Conservation (phyloP, 2,113 vertebrate genomes). For the Gambusia affinis region DNA sequence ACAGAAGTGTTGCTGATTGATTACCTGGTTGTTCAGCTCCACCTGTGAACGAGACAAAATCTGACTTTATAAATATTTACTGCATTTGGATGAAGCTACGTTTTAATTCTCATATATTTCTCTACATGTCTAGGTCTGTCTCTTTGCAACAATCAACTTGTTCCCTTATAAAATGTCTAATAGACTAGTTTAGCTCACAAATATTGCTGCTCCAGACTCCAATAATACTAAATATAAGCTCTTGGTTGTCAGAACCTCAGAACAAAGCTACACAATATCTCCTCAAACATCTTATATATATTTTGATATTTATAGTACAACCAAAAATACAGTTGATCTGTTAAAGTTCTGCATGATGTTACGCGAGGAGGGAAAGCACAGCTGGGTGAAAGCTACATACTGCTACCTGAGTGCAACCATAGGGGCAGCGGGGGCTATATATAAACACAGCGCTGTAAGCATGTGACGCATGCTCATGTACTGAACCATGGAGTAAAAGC, state of each 20-base stretch:
- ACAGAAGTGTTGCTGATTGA: no score
- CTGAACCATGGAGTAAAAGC: conserved; percentile 16
- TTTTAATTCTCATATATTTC: background rate
- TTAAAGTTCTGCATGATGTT: conserved; percentile 47
- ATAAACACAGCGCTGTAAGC: conserved; percentile 37
- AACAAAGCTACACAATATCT: background rate
- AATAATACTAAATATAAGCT: conserved; percentile 13
- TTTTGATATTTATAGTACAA: conserved; percentile 33
- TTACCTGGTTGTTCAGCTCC: background rate
- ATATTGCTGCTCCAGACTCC: conserved; percentile 12
- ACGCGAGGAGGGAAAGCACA: conserved; percentile 16
- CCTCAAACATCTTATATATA: background rate
- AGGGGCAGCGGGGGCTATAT: conserved; percentile 26
- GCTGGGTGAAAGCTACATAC: conserved; percentile 42
- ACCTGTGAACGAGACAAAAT: background rate
- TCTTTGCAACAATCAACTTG: background rate
- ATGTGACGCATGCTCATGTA: conserved; percentile 25
- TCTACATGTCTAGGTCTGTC: conserved; percentile 1
- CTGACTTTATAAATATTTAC: background rate
- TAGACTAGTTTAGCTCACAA: conserved; percentile 1
- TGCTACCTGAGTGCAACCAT: conserved; percentile 11
- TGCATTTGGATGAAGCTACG: background rate
- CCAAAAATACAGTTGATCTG: conserved; percentile 34
- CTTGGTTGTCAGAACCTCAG: conserved; percentile 8
- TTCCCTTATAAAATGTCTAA: background rate